Evolutionary conservation across 2,113 vertebrate genomes (phyloP), one percentile per base, ranked within the genome.

Genomic region (Vulpes lagopus): DNA sequence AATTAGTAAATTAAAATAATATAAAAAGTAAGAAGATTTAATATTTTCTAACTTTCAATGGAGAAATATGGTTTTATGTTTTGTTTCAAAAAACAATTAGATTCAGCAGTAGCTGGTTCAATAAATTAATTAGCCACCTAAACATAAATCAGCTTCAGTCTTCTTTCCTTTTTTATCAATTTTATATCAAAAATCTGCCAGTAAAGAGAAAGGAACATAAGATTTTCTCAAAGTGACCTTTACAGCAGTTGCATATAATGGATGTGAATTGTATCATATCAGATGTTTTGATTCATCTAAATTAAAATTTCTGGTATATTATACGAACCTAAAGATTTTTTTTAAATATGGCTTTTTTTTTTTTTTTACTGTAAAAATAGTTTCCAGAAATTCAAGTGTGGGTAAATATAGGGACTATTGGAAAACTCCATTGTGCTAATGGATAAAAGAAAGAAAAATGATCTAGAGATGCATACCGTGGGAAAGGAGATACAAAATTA

Each of bases 191-290:
- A 0, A 55, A 60, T 67, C 82, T 91, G 27, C 64, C 10, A 94
- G 19, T 25, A 87, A 82, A 81, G 30, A 64, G 43, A 67, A 59
- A 59, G 49, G 81, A 88, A 51, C 53, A n/a, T 74, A n/a, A 2
- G 43, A 62, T 92, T 93, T 95, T 94, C 8, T 95, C 30, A 80
- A 86, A 91, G 88, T 95, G 53, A 49, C 62, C 89, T 88, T 49
- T 65, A 27, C 1, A 65, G 67, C 20, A 51, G 0, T 92, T 89
- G 4, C 14, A 3, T 83, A 43, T 2, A 25, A 53, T 11, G 67
- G 51, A 30, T 60, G 19, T 80, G 32, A 84, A 22, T 64, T 92
- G 14, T 55, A 76, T 87, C 32, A 60, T 67, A 23, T 23, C 20
- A 71, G 16, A 59, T 71, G 82, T 78, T 88, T 94, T 90, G 22